Base-by-base conservation (phyloP, 2,888 invertebrate genomes). In the Formica aserva region DNA sequence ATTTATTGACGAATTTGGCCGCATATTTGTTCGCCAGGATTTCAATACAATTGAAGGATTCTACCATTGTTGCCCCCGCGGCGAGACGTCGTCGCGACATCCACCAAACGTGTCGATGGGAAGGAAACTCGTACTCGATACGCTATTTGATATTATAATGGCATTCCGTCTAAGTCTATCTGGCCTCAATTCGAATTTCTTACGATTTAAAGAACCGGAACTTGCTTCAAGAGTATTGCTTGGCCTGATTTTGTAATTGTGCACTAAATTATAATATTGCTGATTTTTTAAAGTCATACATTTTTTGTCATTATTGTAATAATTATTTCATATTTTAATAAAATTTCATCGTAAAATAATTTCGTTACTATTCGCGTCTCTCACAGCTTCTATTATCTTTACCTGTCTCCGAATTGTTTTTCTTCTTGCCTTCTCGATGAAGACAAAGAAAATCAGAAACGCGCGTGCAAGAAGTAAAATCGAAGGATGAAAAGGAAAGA, bases 1-100 rank as follows among this genome's bases (percentile, higher is more conserved):
- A 93, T 93, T 93, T 93, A 93, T 93, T 92, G 93, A 93, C 91
- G 93, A 93, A 93, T 93, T 93, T 93, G 91, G 91, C 89, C 87
- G 89, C 92, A 91, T 92, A 92, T 93, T 93, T 93, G 93, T 93
- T 93, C 91, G 84, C 84, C 84, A 80, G 90, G 90, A 93, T 93
- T 93, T 93, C 91, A 93, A 93, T 93, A 93, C 93, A 93, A 93
- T 93, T 92, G 92, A 92, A 92, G 91, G 91, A 85, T 91, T 90
- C 87, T 86, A 87, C 92, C 92, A 92, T 93, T 92, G 93, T 93
- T 92, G 89, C 86, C 87, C 84, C 76, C 81, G 85, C 86, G 88
- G 82, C 82, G 89, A 81, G 83, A 86, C 81, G 78, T 85, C 88
- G 85, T 88, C 85, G 86, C 83, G 85, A 29, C 85, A 85, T 85